A percentile compares a stretch with the other conserved stretches of the same genome.
These are phyloP conservation scores for Spatulosminthurus flaviceps DNA, from an alignment of 2,888 invertebrate species.

Conservation along the genomic window DNA sequence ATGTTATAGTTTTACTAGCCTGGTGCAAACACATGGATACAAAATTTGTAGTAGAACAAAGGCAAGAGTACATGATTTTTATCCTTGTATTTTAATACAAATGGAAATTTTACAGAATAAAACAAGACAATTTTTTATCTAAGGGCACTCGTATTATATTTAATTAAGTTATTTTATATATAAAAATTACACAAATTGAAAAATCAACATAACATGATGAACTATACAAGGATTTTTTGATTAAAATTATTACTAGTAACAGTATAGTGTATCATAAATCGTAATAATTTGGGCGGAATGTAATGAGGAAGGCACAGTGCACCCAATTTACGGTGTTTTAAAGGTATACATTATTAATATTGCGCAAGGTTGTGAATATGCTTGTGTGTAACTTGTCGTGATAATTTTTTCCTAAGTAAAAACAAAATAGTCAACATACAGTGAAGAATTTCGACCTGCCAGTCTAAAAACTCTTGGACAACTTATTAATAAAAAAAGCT, in stretches of 20 bases:
- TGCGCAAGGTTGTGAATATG: conserved; percentile 39
- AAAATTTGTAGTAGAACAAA: background rate
- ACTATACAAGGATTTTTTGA: conserved; percentile 46
- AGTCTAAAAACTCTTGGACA: conserved; percentile 16
- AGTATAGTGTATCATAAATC: conserved; percentile 25
- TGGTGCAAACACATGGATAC: background rate
- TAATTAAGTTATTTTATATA: conserved; percentile 50
- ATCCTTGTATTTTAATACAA: conserved; percentile 26
- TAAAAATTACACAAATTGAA: conserved; percentile 52
- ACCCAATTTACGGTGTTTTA: conserved; percentile 33
- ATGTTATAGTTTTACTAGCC: background rate
- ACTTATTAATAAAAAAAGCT: conserved; percentile 21
- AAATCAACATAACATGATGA: conserved; percentile 50
- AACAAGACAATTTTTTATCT: conserved; percentile 29
- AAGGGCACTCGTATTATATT: conserved; percentile 38
- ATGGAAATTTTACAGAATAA: conserved; percentile 36
- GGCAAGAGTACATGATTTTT: background rate
- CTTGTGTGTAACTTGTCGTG: conserved; percentile 20
- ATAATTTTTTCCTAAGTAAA: conserved; percentile 2
- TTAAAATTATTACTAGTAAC: conserved; percentile 28
- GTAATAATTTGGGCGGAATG: conserved; percentile 48
- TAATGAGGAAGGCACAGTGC: conserved; percentile 48
- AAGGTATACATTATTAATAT: conserved; percentile 42
- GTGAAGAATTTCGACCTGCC: conserved; percentile 13
- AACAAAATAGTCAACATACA: background rate